Evolutionary conservation across 2,797 vertebrate genomes (phyloP), one percentile per base, ranked within the genome.

Genomic region (Clarias platycephalus): DNA sequence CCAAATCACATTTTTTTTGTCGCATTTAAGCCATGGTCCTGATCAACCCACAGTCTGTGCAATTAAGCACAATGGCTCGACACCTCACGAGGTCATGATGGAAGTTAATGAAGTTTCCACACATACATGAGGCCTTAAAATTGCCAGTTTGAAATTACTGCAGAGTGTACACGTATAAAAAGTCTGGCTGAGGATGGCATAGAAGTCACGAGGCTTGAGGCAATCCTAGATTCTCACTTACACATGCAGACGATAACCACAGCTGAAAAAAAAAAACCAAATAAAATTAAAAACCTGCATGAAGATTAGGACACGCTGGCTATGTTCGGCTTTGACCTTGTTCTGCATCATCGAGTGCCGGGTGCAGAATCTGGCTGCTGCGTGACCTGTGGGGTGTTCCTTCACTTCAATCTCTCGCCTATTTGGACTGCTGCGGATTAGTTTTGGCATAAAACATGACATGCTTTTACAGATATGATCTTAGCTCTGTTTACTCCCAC

Each of bases 371-470:
- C 74, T 72, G 37, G 70, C 26, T 60, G 64, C 24, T 60, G 63
- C 12, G 28, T 63, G 60, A 83, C 80, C 85, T 53, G 58, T 80
- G 70, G 64, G 83, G 63, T 53, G 57, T 62, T 57, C 20, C 60
- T 83, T 87, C 75, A 80, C 83, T 89, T 79, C 81, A 60, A 67
- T 58, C 76, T 66, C 68, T 80, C 24, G 7, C 71, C 66, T 88
- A 79, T 87, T 88, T 88, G 82, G 78, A 84, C 85, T 81, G 83
- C 70, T 67, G 84, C 80, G 84, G 85, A 88, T 88, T 85, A 82
- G 87, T 83, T 86, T 80, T 82, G 80, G 83, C 84, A 83, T 85
- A 77, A 53, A 89, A 87, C 66, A 83, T 26, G 58, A 76, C 70
- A 77, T 76, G 71, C 44, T 85, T 86, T 64, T 71, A 81, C 81